Conservation (phyloP, 2,113 vertebrate species). For the Craseonycteris thonglongyai region DNA sequence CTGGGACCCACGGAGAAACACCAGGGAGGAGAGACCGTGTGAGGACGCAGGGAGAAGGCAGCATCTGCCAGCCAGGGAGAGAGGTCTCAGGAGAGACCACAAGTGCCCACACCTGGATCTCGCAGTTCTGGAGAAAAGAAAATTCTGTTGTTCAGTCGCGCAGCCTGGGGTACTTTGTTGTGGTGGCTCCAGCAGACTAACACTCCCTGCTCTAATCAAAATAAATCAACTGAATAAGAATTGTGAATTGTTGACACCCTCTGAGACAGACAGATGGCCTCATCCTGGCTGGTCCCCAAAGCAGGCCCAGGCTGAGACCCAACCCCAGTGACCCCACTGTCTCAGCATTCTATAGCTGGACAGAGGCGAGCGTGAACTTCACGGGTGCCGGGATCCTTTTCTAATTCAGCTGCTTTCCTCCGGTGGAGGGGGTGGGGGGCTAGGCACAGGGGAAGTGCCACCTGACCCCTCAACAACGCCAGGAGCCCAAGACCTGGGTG, state of each 20-base stretch:
- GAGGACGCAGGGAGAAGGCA: background rate
- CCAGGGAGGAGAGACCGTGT: background rate
- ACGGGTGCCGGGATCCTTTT: background rate
- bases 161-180: rapidly evolving
- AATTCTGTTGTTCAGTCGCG: rapidly evolving
- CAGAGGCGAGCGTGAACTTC: background rate
- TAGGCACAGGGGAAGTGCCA: background rate
- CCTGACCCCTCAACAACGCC: background rate
- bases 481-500: background rate
- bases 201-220: background rate
- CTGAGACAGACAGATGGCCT: background rate
- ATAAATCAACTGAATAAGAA: background rate
- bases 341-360: background rate
- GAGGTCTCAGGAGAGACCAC: background rate
- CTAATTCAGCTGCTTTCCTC: background rate
- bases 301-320: background rate
- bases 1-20: background rate
- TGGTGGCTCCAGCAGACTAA: rapidly evolving
- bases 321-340: background rate
- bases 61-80: background rate
- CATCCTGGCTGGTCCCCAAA: background rate
- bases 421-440: no score
- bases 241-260: background rate
- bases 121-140: background rate
- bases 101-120: background rate